These are phyloP conservation scores for Pampusana beccarii DNA, from an alignment of 2,113 vertebrate genomes.

Conservation along the genomic window DNA sequence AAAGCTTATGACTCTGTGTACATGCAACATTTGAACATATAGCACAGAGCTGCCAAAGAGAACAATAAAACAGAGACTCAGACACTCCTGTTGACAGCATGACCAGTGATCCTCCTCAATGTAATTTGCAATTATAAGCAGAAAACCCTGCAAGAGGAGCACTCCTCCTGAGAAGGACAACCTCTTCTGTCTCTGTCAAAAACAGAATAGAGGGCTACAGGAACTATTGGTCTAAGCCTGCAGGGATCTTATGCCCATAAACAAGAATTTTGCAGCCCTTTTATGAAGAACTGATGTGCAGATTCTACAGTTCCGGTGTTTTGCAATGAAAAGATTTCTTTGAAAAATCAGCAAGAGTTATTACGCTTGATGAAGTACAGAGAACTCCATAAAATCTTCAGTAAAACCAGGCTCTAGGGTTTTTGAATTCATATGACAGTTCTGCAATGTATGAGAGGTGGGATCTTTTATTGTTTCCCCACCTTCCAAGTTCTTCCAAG, in stretches of 20 bases:
- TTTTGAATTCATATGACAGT: not conserved
- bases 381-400: conserved; percentile 16
- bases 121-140: not conserved
- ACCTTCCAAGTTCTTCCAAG: not conserved
- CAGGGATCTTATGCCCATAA: not conserved
- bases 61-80: not conserved
- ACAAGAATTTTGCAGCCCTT: not conserved
- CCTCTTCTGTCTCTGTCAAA: not conserved
- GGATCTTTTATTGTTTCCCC: not conserved
- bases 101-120: not conserved
- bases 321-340: not conserved
- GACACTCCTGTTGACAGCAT: not conserved
- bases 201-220: not conserved
- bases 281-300: not conserved
- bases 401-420: not conserved
- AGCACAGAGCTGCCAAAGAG: not conserved
- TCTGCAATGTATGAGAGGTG: not conserved
- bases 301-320: not conserved
- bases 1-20: not conserved
- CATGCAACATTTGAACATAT: not conserved
- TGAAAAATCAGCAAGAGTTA: not conserved
- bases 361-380: not conserved
- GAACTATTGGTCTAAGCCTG: not conserved
- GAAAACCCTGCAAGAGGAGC: not conserved
- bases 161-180: not conserved